phyloP scores from a whole-genome alignment of 2,888 invertebrate species.

The Synergus japonicus region DNA sequence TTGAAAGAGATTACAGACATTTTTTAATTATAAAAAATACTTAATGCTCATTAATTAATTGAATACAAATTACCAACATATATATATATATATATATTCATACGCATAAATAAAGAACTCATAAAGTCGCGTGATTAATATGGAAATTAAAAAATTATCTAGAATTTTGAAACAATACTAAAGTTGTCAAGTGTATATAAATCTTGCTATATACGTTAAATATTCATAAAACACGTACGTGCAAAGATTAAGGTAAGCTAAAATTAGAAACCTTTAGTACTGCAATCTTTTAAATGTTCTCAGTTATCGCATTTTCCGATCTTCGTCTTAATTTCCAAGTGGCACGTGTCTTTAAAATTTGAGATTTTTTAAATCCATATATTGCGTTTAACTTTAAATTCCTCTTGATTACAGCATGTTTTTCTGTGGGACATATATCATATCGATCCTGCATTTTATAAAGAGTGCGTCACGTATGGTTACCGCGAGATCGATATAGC shows the following conservation, averaged over 20 bases:
- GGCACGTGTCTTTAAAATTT: neutral
- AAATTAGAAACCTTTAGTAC: neutral
- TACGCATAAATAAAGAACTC: too few relatives aligned
- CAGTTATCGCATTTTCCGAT: neutral
- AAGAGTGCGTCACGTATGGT: neutral
- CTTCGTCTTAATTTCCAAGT: neutral
- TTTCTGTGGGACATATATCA: neutral
- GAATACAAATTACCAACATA: neutral
- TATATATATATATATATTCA: too few relatives aligned
- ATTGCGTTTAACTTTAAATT: neutral
- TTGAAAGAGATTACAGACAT: neutral
- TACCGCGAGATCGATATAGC: neutral
- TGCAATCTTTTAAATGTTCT: slow-evolving; percentile 8
- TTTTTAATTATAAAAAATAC: neutral
- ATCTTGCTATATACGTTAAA: neutral
- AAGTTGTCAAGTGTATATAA: neutral
- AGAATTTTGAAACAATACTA: neutral
- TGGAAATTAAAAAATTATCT: slow-evolving; percentile 20
- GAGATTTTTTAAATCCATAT: neutral
- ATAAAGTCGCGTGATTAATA: neutral
- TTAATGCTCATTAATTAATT: neutral
- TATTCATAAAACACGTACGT: slow-evolving; percentile 22
- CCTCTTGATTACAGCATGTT: neutral
- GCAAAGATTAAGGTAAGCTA: slow-evolving; percentile 10
- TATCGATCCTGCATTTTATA: neutral